Evolutionary conservation across 2,113 vertebrate genomes (phyloP).

Genomic region (Orycteropus afer): DNA sequence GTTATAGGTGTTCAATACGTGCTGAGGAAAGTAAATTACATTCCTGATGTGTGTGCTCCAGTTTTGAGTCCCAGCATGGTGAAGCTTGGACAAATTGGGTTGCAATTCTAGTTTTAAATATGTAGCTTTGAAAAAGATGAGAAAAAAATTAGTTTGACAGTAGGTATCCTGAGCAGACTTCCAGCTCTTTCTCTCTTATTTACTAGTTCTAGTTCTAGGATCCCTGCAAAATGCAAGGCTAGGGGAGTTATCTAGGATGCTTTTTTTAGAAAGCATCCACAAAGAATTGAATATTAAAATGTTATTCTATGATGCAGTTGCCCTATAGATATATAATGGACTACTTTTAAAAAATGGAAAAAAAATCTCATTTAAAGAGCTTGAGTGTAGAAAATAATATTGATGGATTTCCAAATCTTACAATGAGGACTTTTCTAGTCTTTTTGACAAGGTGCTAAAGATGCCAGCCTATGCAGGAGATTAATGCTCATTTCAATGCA

Average conservation of each 20-base stretch:
- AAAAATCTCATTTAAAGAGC: background rate
- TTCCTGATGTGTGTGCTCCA: background rate
- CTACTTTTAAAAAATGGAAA: background rate
- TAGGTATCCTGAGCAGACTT: background rate
- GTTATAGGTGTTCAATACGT: conserved; percentile 30
- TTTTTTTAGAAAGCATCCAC: conserved; percentile 17
- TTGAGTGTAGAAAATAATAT: conserved; percentile 11
- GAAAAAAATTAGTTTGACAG: background rate
- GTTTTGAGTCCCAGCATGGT: background rate
- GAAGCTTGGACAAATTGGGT: background rate
- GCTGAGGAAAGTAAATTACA: background rate
- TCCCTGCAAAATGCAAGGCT: background rate
- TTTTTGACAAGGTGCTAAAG: background rate
- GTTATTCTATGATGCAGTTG: background rate
- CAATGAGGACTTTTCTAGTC: background rate
- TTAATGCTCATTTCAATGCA: background rate
- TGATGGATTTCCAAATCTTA: background rate
- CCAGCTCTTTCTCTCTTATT: background rate
- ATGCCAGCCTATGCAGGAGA: background rate
- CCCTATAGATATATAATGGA: background rate
- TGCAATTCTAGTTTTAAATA: conserved; percentile 44
- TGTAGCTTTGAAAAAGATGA: background rate
- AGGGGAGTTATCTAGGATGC: background rate
- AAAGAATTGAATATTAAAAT: background rate
- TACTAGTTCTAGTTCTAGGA: background rate